Percentiles rank a stretch among this genome's conserved stretches.
phyloP scores from a whole-genome alignment of 2,888 invertebrate genomes.

The Gibbula magus region DNA sequence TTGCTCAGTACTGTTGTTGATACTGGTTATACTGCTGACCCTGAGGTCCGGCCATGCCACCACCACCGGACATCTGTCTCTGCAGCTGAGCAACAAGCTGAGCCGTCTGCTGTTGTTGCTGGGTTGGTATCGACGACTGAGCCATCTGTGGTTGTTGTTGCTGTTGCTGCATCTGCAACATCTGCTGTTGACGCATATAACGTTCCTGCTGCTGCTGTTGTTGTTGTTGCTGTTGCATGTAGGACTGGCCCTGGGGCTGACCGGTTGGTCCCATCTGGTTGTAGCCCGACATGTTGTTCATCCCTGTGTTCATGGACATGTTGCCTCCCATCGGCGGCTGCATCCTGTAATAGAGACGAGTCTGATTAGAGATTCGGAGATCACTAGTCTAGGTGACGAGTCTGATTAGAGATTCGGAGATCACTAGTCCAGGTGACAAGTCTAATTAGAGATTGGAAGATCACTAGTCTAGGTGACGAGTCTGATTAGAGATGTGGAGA shows the following conservation, averaged over 20 bases:
- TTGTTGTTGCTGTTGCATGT: conserved; percentile 72
- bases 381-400: too few relatives aligned
- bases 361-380: too few relatives aligned
- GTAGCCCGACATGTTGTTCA: conserved; percentile 57
- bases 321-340: conserved; percentile 38
- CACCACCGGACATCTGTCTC: conserved; percentile 53
- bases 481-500: too few relatives aligned
- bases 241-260: conserved; percentile 69
- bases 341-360: conserved; percentile 40
- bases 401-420: too few relatives aligned
- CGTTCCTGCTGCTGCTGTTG: conserved; percentile 43
- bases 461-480: too few relatives aligned
- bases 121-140: conserved; percentile 75
- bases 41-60: conserved; percentile 45
- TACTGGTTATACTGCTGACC: conserved; percentile 49
- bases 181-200: conserved; percentile 37
- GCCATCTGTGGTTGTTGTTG: conserved; percentile 70
- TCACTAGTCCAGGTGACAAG: too few relatives aligned
- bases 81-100: conserved; percentile 64
- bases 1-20: conserved; percentile 30
- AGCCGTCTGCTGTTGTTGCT: conserved; percentile 73
- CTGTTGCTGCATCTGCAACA: conserved; percentile 32
- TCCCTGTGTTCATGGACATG: conserved; percentile 40
- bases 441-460: too few relatives aligned
- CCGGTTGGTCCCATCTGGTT: conserved; percentile 64